phyloP scores from a whole-genome alignment of 2,797 vertebrate genomes.

The Gambelia wislizenii region DNA sequence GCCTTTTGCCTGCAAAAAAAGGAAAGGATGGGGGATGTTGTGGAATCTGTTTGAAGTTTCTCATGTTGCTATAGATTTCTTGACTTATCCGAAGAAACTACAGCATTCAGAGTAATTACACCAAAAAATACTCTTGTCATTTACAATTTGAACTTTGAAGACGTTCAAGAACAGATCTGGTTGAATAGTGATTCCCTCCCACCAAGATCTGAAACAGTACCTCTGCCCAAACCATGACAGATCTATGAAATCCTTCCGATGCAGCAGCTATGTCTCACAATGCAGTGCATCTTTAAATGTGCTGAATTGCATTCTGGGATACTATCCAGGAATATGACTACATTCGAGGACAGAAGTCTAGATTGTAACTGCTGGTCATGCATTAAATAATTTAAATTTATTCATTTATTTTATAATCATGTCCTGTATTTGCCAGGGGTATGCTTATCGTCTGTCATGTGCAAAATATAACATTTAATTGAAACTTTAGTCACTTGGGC shows the following conservation, averaged over 20 bases:
- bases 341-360: not conserved
- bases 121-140: not conserved
- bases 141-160: not conserved
- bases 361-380: not conserved
- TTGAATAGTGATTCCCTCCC: not conserved
- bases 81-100: not conserved
- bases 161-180: not conserved
- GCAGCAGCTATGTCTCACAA: no score
- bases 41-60: not conserved
- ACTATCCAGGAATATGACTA: not conserved
- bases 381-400: not conserved
- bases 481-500: not conserved
- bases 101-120: no score
- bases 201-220: not conserved
- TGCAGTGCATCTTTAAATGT: not conserved
- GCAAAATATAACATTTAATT: constrained; percentile 4
- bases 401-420: not conserved
- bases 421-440: not conserved
- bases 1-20: not conserved
- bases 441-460: not conserved
- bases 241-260: not conserved
- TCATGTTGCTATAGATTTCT: not conserved
- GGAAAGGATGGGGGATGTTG: not conserved
- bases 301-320: not conserved
- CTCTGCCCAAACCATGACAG: no score